Evolutionary conservation across 2,888 invertebrate genomes (phyloP).

Genomic region (Stenoptilia bipunctidactyla): DNA sequence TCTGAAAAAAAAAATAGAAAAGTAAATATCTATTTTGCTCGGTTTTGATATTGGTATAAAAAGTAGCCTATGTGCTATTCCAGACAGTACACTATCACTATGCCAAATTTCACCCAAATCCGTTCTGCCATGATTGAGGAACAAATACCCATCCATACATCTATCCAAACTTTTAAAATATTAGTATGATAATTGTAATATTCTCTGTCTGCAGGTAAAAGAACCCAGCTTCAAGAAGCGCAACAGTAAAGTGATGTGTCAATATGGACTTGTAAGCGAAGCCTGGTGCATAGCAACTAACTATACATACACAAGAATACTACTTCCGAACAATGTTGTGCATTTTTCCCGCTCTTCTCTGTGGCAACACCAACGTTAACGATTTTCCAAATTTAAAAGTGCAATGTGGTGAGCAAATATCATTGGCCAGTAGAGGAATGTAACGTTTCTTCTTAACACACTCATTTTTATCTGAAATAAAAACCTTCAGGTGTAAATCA

Average conservation of each 20-base stretch:
- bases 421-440: not conserved
- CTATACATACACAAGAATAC: slow-evolving; percentile 18
- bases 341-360: slow-evolving; percentile 18
- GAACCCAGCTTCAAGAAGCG: slow-evolving; percentile 30
- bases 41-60: too few relatives aligned
- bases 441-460: too few relatives aligned
- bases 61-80: too few relatives aligned
- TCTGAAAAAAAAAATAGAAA: too few relatives aligned
- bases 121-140: too few relatives aligned
- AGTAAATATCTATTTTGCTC: too few relatives aligned
- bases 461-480: not conserved
- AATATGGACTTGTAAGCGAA: slow-evolving; percentile 58
- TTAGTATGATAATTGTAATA: too few relatives aligned
- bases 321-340: slow-evolving; percentile 26
- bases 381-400: not conserved
- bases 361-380: not conserved
- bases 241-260: slow-evolving; percentile 63
- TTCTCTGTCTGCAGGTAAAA: slow-evolving; percentile 30
- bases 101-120: too few relatives aligned
- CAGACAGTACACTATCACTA: too few relatives aligned
- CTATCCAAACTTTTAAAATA: too few relatives aligned
- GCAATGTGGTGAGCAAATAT: not conserved
- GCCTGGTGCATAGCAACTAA: slow-evolving; percentile 35
- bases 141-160: too few relatives aligned
- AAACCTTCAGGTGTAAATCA: not conserved